phyloP scores from a whole-genome alignment of 1,140 invertebrate species.

The Diploscapter pachys region DNA sequence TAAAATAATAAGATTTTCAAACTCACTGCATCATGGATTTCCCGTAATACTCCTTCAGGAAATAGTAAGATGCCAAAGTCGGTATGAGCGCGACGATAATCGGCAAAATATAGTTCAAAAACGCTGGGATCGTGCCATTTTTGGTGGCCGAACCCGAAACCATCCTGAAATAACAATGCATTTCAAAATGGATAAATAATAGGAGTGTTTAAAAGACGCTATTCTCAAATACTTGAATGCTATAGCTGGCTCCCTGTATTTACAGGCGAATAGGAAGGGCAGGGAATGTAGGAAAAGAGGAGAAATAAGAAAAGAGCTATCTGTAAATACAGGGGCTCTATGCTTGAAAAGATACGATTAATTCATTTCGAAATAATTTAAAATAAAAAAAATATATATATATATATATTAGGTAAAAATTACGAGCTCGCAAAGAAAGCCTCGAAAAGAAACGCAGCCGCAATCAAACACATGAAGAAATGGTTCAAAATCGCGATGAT shows the following conservation, averaged over 20 bases:
- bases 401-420: background rate
- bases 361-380: too few relatives aligned
- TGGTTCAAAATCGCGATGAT: constrained; percentile 26
- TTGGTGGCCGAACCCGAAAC: constrained; percentile 27
- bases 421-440: constrained; percentile 36
- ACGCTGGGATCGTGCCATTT: constrained; percentile 28
- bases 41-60: constrained; percentile 26
- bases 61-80: constrained; percentile 7
- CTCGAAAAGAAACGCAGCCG: constrained; percentile 30
- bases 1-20: too few relatives aligned
- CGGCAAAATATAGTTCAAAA: constrained; percentile 35
- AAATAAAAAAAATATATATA: too few relatives aligned
- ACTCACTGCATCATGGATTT: constrained; percentile 20
- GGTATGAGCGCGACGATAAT: constrained; percentile 23
- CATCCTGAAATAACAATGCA: constrained; percentile 21
- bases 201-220: too few relatives aligned
- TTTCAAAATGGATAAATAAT: background rate
- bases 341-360: too few relatives aligned
- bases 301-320: too few relatives aligned
- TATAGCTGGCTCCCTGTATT: too few relatives aligned
- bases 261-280: too few relatives aligned
- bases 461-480: constrained; percentile 32
- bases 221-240: too few relatives aligned
- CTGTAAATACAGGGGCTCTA: too few relatives aligned
- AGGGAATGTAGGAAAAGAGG: too few relatives aligned